Base-by-base conservation (phyloP, 1,140 invertebrate genomes). In the Chionoecetes opilio region DNA sequence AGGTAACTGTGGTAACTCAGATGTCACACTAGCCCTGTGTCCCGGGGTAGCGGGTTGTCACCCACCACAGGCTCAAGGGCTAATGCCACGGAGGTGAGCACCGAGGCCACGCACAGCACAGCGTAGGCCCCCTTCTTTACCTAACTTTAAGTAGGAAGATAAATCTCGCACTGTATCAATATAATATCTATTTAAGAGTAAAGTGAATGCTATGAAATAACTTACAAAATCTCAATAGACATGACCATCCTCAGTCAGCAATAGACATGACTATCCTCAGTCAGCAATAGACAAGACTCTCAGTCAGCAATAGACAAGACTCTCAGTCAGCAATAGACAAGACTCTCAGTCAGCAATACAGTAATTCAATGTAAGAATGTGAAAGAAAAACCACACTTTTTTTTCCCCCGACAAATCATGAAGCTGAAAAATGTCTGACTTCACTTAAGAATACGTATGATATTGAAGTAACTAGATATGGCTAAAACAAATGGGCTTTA, bases 401-500 rank as follows among this genome's bases (percentile, higher is more conserved):
- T n/a, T 14, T 9, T 53, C 11, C 46, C 6, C 21, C 11, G 6
- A 75, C n/a, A 75, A 75, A 75, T n/a, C n/a, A n/a, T 75, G 6
- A 75, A 26, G n/a, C 21, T 26, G 26, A 8, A 46, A 75, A 75
- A 75, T 75, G 63, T 75, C 21, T 75, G 63, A 75, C n/a, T 21
- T 17, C n/a, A 75, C 11, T 9, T 53, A 75, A 21, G 21, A 75
- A 75, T 8, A 14, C 5, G n/a, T n/a, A 21, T n/a, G n/a, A n/a
- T 75, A 75, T 26, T 75, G n/a, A 75, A 75, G 26, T n/a, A 2
- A n/a, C 63, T 75, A 26, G 63, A 75, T 75, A 75, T 75, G 0
- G 26, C 63, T 75, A 75, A n/a, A 75, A 75, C 63, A 75, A 75
- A 75, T 75, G 63, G 63, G 63, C 63, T 75, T 75, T 75, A 75